Evolutionary conservation across 2,888 invertebrate genomes (phyloP).

Genomic region (Acronicta aceris): DNA sequence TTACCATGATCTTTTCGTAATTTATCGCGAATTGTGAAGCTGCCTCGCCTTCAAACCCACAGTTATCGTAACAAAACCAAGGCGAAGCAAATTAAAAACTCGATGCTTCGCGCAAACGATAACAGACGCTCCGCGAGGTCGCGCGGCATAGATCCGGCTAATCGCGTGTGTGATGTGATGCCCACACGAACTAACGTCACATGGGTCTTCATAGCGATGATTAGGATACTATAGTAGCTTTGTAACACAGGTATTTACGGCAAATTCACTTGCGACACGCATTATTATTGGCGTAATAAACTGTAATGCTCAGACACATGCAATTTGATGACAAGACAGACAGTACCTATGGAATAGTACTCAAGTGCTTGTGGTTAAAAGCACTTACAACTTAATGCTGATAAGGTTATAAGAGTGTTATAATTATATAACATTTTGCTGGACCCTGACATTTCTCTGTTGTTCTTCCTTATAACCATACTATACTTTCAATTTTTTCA

Average conservation of each 20-base stretch:
- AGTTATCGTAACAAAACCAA: slow-evolving; percentile 53
- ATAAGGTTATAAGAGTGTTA: neutral
- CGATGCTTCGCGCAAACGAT: slow-evolving; percentile 48
- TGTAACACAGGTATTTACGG: slow-evolving; percentile 26
- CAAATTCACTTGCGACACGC: slow-evolving; percentile 47
- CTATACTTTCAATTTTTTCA: neutral
- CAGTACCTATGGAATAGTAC: neutral
- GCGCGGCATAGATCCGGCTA: slow-evolving; percentile 46
- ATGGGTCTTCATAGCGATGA: slow-evolving; percentile 47
- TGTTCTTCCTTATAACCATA: neutral
- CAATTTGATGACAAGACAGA: slow-evolving; percentile 6
- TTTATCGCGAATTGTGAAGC: slow-evolving; percentile 33
- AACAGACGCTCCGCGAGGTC: slow-evolving; percentile 52
- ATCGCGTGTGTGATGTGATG: slow-evolving; percentile 36
- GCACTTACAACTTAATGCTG: neutral
- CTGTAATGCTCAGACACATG: slow-evolving; percentile 12
- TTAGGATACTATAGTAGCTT: slow-evolving; percentile 38
- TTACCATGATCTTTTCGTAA: slow-evolving; percentile 36
- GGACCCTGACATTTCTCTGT: too few relatives aligned
- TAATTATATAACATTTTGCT: too few relatives aligned
- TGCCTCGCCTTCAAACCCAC: slow-evolving; percentile 35
- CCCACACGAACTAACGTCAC: slow-evolving; percentile 54
- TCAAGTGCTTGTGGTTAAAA: neutral
- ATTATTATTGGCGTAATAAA: slow-evolving; percentile 39
- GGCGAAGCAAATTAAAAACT: slow-evolving; percentile 55